Evolutionary conservation across 2,113 vertebrate genomes (phyloP).

Genomic region (Chaetops frenatus): DNA sequence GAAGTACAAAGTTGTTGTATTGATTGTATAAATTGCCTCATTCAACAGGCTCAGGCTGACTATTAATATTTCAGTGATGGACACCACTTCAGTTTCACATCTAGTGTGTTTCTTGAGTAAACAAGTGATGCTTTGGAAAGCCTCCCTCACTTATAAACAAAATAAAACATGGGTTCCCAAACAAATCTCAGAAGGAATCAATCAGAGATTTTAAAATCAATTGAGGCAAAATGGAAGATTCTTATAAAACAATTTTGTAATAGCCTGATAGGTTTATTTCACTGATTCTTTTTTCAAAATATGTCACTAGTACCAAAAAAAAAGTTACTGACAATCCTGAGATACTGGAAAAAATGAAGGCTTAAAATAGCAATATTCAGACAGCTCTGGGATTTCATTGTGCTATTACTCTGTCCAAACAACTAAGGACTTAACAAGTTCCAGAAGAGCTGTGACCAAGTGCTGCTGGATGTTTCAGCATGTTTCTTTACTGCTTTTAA

Average conservation of each 20-base stretch:
- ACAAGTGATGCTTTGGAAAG: neutral
- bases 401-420: neutral
- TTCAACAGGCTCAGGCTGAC: conserved; percentile 5
- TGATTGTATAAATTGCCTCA: conserved; percentile 36
- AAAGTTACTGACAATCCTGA: neutral
- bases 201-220: neutral
- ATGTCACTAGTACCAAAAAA: neutral
- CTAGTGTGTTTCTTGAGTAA: conserved; percentile 41
- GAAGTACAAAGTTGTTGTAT: neutral
- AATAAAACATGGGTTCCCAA: neutral
- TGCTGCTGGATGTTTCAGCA: neutral
- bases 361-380: neutral
- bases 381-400: neutral
- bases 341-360: neutral
- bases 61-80: conserved; percentile 45
- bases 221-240: neutral
- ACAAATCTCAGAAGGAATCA: neutral
- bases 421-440: neutral
- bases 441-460: neutral
- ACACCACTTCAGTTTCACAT: neutral
- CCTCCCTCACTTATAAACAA: neutral
- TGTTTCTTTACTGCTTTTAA: neutral
- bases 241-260: neutral
- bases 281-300: neutral
- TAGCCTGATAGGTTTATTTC: neutral